Conservation (phyloP, 2,888 invertebrate genomes). For the Eurois occulta region DNA sequence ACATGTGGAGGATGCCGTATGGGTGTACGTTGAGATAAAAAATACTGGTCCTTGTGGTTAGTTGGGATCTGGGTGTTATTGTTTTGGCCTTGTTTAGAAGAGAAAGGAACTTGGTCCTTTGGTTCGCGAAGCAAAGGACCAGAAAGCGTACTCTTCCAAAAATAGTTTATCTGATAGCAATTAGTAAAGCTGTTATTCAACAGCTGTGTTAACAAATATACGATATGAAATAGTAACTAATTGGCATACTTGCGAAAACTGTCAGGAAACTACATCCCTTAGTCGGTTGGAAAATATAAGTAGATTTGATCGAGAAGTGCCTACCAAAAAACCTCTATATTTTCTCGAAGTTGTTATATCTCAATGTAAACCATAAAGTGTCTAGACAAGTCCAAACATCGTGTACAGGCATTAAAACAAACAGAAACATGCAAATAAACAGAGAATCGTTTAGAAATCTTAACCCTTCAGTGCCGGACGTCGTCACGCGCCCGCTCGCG, state of each 20-base stretch:
- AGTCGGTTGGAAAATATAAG: not conserved
- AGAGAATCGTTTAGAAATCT: slow-evolving; percentile 51
- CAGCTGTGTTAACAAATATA: too few relatives aligned
- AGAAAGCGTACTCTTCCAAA: not conserved
- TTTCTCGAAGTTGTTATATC: not conserved
- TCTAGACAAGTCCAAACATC: slow-evolving; percentile 27
- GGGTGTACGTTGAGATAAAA: slow-evolving; percentile 45
- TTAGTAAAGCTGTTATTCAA: not conserved
- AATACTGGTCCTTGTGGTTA: slow-evolving; percentile 32
- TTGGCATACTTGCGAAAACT: not conserved
- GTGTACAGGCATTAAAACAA: slow-evolving; percentile 34
- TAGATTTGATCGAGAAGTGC: not conserved
- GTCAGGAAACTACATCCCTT: not conserved
- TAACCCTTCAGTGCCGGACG: slow-evolving; percentile 46
- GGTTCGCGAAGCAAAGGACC: not conserved
- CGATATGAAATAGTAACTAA: not conserved
- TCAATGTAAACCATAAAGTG: not conserved
- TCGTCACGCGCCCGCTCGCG: slow-evolving; percentile 50
- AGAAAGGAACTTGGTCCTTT: not conserved
- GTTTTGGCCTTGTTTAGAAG: not conserved
- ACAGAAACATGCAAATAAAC: slow-evolving; percentile 50
- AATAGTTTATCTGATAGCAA: not conserved
- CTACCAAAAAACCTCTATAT: not conserved
- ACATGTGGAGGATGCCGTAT: slow-evolving; percentile 65
- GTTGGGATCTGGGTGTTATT: not conserved